Base-by-base conservation (phyloP, 1,140 invertebrate genomes). In the Heliconius nattereri region DNA sequence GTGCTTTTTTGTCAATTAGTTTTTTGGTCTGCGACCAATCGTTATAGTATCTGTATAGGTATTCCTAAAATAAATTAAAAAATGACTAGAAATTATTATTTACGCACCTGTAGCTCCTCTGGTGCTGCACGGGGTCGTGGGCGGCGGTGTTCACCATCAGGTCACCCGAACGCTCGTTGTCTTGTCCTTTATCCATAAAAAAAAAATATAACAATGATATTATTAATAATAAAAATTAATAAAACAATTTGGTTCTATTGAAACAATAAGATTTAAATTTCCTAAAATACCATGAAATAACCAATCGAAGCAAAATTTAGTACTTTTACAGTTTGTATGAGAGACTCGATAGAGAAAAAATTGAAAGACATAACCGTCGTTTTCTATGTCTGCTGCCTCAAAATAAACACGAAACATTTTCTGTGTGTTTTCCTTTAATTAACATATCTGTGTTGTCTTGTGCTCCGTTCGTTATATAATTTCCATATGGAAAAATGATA, bases 401-500 rank as follows among this genome's bases (percentile, higher is more conserved):
- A 92, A 90, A 91, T 88, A 92, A 92, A 94, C 90, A 91, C 74
- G 82, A 81, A 82, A 86, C 83, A 85, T 85, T 84, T 85, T 87
- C 86, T 85, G 84, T 81, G 81, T 93, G 89, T 94, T 94, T 93
- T 92, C 89, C 90, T 93, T 94, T 93, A 94, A 94, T 94, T 94
- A 94, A 87, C 92, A 94, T 94, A 91, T 90, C 87, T 87, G 83
- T 93, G 92, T 93, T 92, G 91, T 94, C 92, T 94, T 94, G 85
- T 89, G 82, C 89, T 89, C 84, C 85, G 89, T 87, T 91, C 86
- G 89, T 88, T 90, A 91, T 88, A 89, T 88, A 89, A 94, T 93
- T 93, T 91, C 92, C 92, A 93, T 94, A 94, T 92, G 92, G 91
- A 94, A 94, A 94, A 94, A 94, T 92, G 88, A 93, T 91, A 88